Base-by-base conservation (phyloP, 2,888 invertebrate genomes). In the Epirrhoe tristata region DNA sequence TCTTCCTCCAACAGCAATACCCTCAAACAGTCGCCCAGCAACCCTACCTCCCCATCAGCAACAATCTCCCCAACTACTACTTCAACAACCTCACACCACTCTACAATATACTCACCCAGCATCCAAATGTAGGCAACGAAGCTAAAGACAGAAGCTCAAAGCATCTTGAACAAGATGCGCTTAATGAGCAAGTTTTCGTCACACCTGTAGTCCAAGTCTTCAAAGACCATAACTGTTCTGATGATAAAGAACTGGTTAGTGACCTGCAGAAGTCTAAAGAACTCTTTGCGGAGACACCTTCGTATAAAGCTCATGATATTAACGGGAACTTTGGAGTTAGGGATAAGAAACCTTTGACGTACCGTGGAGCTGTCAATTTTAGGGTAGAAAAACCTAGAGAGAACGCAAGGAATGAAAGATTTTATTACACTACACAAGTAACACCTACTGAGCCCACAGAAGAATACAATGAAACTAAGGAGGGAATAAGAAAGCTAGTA, bases 401-500 rank as follows among this genome's bases (percentile, higher is more conserved):
- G 1, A 85, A 87, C 57, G 81, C 84, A 54, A 86, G 89, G 59
- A 88, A 83, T 55, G 91, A 91, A 83, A 83, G 86, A 70, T 86
- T 81, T 66, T 88, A 88, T 58, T 87, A 84, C 55, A 83, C 83
- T 6, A 86, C 85, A 52, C 74, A 80, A 70, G 70, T 78, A 31
- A 77, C 82, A 7, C 80, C 84, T 39, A 67, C 65, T 8, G 74
- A 78, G 5, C 78, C 24, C 36, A 60, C 58, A 50, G 71, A 50
- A 70, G 78, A 31, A 57, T 71, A 69, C 12, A 82, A 81, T 54
- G 77, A 78, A 24, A 81, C 81, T 39, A 74, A 87, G 71, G 81
- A 87, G 50, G 90, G 92, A 1, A 90, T 91, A 50, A 90, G 91
- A 4, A 94, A 89, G 75, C 82, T 95, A 50, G 94, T 95, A 12